These are phyloP conservation scores for Lucifuga dentata DNA, from an alignment of 2,113 vertebrate species.

Conservation along the genomic window DNA sequence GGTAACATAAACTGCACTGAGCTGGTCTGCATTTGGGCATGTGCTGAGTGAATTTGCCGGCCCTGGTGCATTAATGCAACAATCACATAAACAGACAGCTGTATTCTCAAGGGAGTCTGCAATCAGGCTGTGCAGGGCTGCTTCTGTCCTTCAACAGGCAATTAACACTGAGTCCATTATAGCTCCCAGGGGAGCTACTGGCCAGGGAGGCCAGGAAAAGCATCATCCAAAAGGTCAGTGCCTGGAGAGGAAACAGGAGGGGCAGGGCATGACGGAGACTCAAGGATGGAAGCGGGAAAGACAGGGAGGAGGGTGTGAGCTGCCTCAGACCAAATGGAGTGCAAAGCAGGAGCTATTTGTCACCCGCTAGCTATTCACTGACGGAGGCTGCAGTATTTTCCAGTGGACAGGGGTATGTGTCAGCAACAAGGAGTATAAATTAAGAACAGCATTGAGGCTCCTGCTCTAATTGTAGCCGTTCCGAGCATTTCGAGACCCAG, in stretches of 20 bases:
- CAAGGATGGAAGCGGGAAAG: conserved; percentile 62
- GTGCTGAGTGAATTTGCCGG: conserved; percentile 57
- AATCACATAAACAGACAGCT: conserved; percentile 84
- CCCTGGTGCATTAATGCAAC: conserved; percentile 79
- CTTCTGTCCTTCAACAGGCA: conserved; percentile 91
- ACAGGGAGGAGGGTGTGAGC: conserved; percentile 73
- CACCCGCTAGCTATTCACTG: conserved; percentile 82
- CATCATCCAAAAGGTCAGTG: conserved; percentile 87
- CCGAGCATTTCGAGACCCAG: conserved; percentile 38
- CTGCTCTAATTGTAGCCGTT: conserved; percentile 53
- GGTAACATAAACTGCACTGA: not conserved
- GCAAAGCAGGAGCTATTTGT: conserved; percentile 88
- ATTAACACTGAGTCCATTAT: conserved; percentile 88
- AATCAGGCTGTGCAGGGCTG: conserved; percentile 85
- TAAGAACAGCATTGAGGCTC: conserved; percentile 52
- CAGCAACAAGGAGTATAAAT: conserved; percentile 61
- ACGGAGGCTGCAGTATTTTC: conserved; percentile 67
- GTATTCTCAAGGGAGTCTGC: conserved; percentile 84
- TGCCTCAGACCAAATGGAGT: conserved; percentile 86
- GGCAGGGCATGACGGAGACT: conserved; percentile 60
- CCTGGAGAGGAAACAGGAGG: conserved; percentile 82
- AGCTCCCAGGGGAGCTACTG: conserved; percentile 80
- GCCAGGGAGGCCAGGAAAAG: conserved; percentile 78
- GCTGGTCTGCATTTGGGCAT: conserved; percentile 38
- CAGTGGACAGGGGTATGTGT: conserved; percentile 65